phyloP scores from a whole-genome alignment of 2,888 invertebrate species.

The Tachina grossa region DNA sequence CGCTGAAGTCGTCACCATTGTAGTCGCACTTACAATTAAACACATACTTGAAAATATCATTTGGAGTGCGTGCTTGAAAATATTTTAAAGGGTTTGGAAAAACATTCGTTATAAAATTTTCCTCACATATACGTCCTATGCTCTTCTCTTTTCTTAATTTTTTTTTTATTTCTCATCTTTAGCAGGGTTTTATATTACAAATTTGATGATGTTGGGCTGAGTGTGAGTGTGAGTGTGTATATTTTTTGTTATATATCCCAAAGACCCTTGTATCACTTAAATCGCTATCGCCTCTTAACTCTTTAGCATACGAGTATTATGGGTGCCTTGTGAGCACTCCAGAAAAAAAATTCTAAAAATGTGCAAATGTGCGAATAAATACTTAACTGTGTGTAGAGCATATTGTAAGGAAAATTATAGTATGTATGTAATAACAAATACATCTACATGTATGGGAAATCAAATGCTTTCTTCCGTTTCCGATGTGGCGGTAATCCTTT shows the following conservation, averaged over 20 bases:
- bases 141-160: background rate
- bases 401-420: background rate
- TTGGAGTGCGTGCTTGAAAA: constrained; percentile 72
- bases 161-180: constrained; percentile 1
- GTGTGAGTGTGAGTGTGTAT: background rate
- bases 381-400: background rate
- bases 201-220: constrained; percentile 31
- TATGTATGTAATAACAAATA: constrained; percentile 40
- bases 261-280: constrained; percentile 16
- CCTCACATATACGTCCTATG: background rate
- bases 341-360: background rate
- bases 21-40: constrained; percentile 36
- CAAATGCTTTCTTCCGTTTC: constrained; percentile 70
- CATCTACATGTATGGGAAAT: constrained; percentile 53
- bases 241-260: background rate
- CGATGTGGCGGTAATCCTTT: constrained; percentile 50
- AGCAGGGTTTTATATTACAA: constrained; percentile 44
- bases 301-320: background rate
- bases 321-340: background rate
- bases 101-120: constrained; percentile 55
- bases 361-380: background rate
- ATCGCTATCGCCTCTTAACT: constrained; percentile 12
- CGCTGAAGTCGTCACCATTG: constrained; percentile 6
- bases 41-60: constrained; percentile 71
- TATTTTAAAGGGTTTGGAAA: constrained; percentile 71